Base-by-base conservation (phyloP, 2,113 vertebrate species). In the Alligator mississippiensis region DNA sequence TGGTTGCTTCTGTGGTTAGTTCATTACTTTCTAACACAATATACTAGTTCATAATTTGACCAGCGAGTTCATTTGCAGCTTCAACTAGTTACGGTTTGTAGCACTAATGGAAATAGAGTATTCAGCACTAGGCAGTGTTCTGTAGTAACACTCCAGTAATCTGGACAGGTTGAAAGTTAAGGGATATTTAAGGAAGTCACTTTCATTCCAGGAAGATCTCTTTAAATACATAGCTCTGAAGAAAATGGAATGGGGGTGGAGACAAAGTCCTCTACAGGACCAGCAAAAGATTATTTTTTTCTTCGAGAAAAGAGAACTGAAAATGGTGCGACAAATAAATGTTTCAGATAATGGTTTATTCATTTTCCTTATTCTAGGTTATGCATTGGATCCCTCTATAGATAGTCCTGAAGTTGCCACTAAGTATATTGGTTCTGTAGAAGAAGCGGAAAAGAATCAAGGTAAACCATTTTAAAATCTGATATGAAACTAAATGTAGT, bases 381-480 rank as follows among this genome's bases (percentile, higher is more conserved):
- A 99, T 94, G 99, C 99, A 16, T 97, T 99, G 93, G 99, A 99
- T 97, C 99, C 99, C 28, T 99, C 99, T 61, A 97, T 99, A 95
- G 99, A 99, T 97, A 98, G 96, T 89, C 98, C 98, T 82, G 98
- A 99, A 80, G 95, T 98, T 21, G 85, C 98, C 87, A 98, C 60
- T 89, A 98, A 96, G 91, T 99, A 99, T 79, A 99, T 99, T 92
- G 99, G 99, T 54, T 99, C 99, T 76, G 98, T 99, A 74, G 99
- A 99, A 74, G 99, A 99, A 94, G 99, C 99, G 57, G 99, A 99
- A 96, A 99, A 99, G 97, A 99, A 99, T 94, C 99, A 99, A 99
- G 99, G 99, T 99, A 98, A 95, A 54, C 82, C 77, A 80, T 90
- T 47, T 94, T 82, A 77, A 61, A 76, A 21, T 84, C 15, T 55